A percentile compares a stretch with the other conserved stretches of the same genome.
Conservation (phyloP, 2,113 vertebrate genomes). For the Brachypodius melanocephalos region DNA sequence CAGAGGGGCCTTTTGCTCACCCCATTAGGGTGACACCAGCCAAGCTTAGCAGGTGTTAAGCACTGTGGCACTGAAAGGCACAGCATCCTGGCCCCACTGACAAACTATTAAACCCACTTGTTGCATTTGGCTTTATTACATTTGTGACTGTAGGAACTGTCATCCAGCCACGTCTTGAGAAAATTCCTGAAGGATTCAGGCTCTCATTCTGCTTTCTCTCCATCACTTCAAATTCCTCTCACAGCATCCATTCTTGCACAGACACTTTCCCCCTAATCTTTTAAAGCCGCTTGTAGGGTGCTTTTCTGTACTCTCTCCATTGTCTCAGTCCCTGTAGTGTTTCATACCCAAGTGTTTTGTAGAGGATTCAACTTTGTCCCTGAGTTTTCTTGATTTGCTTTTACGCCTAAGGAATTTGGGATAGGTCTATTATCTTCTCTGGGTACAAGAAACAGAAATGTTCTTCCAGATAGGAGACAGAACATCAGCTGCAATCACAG, state of each 20-base stretch:
- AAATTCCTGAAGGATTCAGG: not conserved
- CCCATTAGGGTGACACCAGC: not conserved
- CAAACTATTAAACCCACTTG: not conserved
- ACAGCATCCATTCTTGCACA: not conserved
- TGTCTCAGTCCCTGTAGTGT: not conserved
- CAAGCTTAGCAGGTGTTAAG: not conserved
- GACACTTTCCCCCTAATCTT: not conserved
- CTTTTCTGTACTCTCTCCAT: not conserved
- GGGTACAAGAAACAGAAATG: not conserved
- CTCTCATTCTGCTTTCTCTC: not conserved
- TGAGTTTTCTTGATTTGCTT: not conserved
- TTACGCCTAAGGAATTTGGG: not conserved
- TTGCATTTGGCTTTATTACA: not conserved
- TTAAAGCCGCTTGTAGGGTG: not conserved
- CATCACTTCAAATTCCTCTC: not conserved
- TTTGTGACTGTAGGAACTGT: not conserved
- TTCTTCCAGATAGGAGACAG: not conserved
- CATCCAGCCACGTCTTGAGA: not conserved
- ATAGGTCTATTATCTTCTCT: not conserved
- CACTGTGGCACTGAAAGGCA: not conserved
- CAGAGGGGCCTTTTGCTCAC: not conserved
- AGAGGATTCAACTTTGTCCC: not conserved
- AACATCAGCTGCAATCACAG: not conserved
- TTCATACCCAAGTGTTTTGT: not conserved
- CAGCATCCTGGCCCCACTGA: not conserved